Evolutionary conservation across 2,888 invertebrate genomes (phyloP), one percentile per base, ranked within the genome.

Genomic region (Watsonalla binaria): DNA sequence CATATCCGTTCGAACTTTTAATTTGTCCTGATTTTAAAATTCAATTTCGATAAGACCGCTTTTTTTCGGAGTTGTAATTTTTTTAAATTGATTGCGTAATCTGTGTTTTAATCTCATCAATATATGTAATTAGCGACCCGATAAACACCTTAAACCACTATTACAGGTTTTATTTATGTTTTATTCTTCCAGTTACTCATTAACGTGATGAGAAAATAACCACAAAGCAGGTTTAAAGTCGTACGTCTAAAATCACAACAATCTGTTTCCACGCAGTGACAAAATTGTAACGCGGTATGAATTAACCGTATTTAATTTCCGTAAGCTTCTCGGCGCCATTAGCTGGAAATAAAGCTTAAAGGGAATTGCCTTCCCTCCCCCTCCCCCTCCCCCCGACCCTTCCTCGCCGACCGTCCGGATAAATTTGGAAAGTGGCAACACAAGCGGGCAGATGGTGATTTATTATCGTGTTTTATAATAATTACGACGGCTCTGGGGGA

Each of bases 381-480:
- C 53, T 15, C 45, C 57, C 52, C 47, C 37, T 54, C 52, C 49
- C 54, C 55, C 57, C 58, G 50, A 48, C 46, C 54, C 56, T 33
- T 51, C 53, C 54, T 49, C 68, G 61, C 56, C 65, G 62, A 62
- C 59, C 66, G 70, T 60, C 68, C 71, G 79, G 82, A 84, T 86
- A 84, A 83, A 84, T 86, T 86, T 80, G 81, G 82, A 80, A 82
- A 86, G 84, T 81, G 82, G 80, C 80, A 84, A 84, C 84, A 85
- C 82, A 79, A 82, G 82, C 80, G 80, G 72, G 74, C 84, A 87
- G 86, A 86, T 87, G 86, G 80, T 86, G 86, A 89, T 89, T 87
- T 89, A 89, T 88, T 83, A 83, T 83, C 74, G 75, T 82, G 81
- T 87, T 88, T 86, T 85, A 86, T 86, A 86, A 87, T 86, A 86